These are phyloP conservation scores for Caenorhabditis inopinata DNA, from an alignment of 1,140 invertebrate genomes.

Conservation along the genomic window DNA sequence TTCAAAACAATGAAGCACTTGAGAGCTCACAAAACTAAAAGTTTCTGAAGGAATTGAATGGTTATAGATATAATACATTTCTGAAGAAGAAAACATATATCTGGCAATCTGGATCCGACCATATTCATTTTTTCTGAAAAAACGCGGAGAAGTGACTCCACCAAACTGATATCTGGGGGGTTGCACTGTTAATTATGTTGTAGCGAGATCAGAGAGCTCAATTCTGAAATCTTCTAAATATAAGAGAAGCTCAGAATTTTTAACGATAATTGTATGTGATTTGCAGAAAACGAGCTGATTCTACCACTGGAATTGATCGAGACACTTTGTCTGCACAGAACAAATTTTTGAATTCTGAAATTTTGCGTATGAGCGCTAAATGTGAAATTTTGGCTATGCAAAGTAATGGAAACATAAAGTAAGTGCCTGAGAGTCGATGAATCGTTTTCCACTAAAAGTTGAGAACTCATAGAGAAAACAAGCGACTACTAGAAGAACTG, in stretches of 20 bases:
- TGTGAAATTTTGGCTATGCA: constrained; percentile 33
- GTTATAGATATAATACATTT: no score
- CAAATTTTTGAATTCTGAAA: constrained; percentile 69
- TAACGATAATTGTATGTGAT: constrained; percentile 40
- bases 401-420: constrained; percentile 10
- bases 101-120: no score
- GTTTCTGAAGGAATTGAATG: no score
- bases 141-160: no score
- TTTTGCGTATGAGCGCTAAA: constrained; percentile 65
- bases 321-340: constrained; percentile 65
- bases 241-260: not conserved
- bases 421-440: not conserved
- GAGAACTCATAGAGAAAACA: constrained; percentile 50
- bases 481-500: constrained; percentile 61
- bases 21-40: no score
- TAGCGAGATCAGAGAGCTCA: no score
- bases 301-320: constrained; percentile 58
- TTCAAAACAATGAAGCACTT: no score
- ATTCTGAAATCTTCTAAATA: not conserved
- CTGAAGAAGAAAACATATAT: no score
- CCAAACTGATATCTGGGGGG: no score
- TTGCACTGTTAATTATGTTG: no score
- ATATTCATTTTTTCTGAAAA: no score
- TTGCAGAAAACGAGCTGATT: constrained; percentile 31
- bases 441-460: constrained; percentile 8